phyloP scores from a whole-genome alignment of 1,140 invertebrate species.

The Aphelenchoides fujianensis region DNA sequence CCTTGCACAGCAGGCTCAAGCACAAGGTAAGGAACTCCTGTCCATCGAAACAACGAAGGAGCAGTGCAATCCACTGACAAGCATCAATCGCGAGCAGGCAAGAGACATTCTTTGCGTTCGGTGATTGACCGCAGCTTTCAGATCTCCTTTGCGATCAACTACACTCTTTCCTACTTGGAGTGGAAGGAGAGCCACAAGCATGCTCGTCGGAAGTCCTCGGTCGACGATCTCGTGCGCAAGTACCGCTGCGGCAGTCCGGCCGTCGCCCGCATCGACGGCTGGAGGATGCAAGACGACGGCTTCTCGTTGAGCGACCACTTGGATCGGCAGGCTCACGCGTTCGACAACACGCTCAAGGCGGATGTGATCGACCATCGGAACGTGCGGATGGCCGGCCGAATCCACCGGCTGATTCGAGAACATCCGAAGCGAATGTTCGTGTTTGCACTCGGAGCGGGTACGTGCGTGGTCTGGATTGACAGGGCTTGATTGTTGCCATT shows the following conservation, averaged over 20 bases:
- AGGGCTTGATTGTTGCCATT: no score
- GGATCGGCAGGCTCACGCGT: background rate
- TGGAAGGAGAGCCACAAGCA: conserved; percentile 35
- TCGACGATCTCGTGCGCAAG: background rate
- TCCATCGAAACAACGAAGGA: conserved; percentile 42
- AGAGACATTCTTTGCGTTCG: conserved; percentile 18
- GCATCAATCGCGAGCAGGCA: conserved; percentile 38
- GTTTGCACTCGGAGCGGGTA: conserved; percentile 17
- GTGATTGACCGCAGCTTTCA: no score
- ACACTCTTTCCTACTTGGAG: conserved; percentile 47
- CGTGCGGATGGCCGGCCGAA: conserved; percentile 6
- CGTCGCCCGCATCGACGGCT: background rate
- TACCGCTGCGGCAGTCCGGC: conserved; percentile 2
- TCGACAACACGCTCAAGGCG: background rate
- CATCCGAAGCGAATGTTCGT: conserved; percentile 3
- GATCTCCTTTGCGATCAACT: conserved; percentile 46
- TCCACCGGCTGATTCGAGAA: conserved; percentile 1
- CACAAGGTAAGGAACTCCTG: conserved; percentile 37
- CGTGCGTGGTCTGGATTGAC: no score
- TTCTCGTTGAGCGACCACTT: conserved; percentile 10
- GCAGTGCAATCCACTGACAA: conserved; percentile 43
- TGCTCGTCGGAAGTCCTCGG: background rate
- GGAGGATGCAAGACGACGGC: background rate
- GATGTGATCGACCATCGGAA: conserved; percentile 23
- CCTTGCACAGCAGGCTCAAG: conserved; percentile 36